phyloP scores from a whole-genome alignment of 2,797 vertebrate genomes.

The Thalassophryne amazonica region DNA sequence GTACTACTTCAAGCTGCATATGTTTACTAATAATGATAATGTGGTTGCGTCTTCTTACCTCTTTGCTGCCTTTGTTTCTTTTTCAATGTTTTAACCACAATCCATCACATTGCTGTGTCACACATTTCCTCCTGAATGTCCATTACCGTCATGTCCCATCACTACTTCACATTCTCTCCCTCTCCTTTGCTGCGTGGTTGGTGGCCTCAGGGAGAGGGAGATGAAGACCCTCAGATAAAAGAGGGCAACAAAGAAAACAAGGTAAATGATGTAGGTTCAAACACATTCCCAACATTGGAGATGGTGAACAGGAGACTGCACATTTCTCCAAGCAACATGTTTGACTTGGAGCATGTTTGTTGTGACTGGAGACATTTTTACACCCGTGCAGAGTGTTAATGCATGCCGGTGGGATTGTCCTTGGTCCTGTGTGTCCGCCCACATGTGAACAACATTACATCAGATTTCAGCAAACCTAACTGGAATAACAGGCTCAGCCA shows the following conservation, averaged over 20 bases:
- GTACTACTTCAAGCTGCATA: too few relatives aligned
- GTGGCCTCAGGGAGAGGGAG: slow-evolving; percentile 73
- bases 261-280: slow-evolving; percentile 60
- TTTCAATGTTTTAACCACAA: background rate
- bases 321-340: background rate
- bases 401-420: too few relatives aligned
- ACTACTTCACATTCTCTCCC: slow-evolving; percentile 16
- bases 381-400: too few relatives aligned
- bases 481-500: too few relatives aligned
- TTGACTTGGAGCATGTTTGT: too few relatives aligned
- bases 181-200: slow-evolving; percentile 50
- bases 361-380: background rate
- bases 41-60: slow-evolving; percentile 50
- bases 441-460: too few relatives aligned
- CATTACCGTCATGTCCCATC: slow-evolving; percentile 2
- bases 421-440: too few relatives aligned
- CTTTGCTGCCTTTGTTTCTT: background rate
- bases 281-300: background rate
- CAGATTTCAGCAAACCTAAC: too few relatives aligned
- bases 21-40: too few relatives aligned
- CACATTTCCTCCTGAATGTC: background rate
- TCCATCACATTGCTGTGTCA: background rate
- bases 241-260: slow-evolving; percentile 84
- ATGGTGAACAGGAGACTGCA: background rate
- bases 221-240: slow-evolving; percentile 79